Conservation (phyloP, 2,113 vertebrate species). For the Calyptomena viridis region DNA sequence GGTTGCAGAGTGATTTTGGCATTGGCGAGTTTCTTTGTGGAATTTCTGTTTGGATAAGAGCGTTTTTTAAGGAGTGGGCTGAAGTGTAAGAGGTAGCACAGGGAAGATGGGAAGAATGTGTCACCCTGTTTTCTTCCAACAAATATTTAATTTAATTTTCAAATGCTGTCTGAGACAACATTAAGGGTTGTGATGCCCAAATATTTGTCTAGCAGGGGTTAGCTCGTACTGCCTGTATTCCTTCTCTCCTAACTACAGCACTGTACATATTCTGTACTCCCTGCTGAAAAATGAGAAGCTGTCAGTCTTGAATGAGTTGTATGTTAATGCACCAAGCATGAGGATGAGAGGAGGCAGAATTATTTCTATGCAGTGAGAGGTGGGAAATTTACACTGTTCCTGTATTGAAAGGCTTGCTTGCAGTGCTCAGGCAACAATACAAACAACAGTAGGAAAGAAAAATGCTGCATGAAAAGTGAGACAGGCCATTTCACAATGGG, state of each 20-base stretch:
- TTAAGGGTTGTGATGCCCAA: not conserved
- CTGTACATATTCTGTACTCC: not conserved
- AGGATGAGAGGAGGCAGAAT: not conserved
- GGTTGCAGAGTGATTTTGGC: not conserved
- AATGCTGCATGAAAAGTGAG: not conserved
- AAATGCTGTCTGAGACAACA: not conserved
- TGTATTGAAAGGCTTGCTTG: not conserved
- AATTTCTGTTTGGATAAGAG: not conserved
- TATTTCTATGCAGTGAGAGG: not conserved
- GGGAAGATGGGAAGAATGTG: not conserved
- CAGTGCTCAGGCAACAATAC: not conserved
- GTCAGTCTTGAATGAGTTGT: not conserved
- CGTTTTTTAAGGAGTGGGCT: not conserved
- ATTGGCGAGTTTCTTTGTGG: not conserved
- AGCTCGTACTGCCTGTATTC: not conserved
- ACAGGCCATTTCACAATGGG: not conserved
- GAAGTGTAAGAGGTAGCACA: not conserved
- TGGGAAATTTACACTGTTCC: not conserved
- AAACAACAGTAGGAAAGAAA: not conserved
- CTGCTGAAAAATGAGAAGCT: not conserved
- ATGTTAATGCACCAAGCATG: not conserved
- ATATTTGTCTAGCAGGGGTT: not conserved
- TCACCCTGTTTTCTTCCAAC: not conserved
- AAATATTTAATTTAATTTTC: not conserved
- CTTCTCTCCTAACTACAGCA: not conserved